A percentile compares a stretch with the other conserved stretches of the same genome.
Evolutionary conservation across 2,888 invertebrate genomes (phyloP).

Genomic region (Eupelmus urozonus): DNA sequence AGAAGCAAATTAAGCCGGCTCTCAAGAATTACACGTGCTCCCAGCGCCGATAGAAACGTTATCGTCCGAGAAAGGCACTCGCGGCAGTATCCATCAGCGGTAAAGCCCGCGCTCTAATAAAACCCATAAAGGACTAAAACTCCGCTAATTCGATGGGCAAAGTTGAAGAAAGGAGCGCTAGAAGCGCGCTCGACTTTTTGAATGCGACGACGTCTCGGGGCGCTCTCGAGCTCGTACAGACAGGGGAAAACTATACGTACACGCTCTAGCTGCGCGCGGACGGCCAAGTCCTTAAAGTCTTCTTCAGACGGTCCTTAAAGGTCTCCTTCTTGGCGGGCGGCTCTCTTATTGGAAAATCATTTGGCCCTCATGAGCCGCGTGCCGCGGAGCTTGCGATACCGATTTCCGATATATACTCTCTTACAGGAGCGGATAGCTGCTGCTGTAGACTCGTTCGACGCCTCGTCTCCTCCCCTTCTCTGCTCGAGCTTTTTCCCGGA

Average conservation of each 20-base stretch:
- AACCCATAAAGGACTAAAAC: slow-evolving; percentile 30
- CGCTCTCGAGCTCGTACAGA: neutral
- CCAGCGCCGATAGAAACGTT: too few species aligned
- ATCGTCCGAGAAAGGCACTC: too few species aligned
- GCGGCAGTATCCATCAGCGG: too few species aligned
- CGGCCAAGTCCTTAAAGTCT: slow-evolving; percentile 35
- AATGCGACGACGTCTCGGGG: too few species aligned
- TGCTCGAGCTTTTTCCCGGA: slow-evolving; percentile 9
- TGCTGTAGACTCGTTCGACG: too few species aligned
- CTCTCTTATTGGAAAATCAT: slow-evolving; percentile 68
- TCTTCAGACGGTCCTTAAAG: slow-evolving; percentile 40
- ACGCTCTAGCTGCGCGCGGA: neutral
- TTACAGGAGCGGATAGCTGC: neutral
- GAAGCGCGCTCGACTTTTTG: too few species aligned
- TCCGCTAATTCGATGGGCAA: slow-evolving; percentile 48
- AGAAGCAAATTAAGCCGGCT: too few species aligned
- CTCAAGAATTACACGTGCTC: too few species aligned
- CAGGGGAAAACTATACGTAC: too few species aligned
- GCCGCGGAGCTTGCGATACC: slow-evolving; percentile 57
- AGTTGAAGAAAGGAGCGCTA: slow-evolving; percentile 11
- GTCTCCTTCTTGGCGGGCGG: slow-evolving; percentile 36
- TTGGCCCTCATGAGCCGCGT: slow-evolving; percentile 59
- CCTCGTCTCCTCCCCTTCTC: slow-evolving; percentile 2
- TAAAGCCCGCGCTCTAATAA: neutral
- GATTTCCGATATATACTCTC: slow-evolving; percentile 61